Evolutionary conservation across 2,113 vertebrate genomes (phyloP).

Genomic region (Protobothrops flavoviridis): DNA sequence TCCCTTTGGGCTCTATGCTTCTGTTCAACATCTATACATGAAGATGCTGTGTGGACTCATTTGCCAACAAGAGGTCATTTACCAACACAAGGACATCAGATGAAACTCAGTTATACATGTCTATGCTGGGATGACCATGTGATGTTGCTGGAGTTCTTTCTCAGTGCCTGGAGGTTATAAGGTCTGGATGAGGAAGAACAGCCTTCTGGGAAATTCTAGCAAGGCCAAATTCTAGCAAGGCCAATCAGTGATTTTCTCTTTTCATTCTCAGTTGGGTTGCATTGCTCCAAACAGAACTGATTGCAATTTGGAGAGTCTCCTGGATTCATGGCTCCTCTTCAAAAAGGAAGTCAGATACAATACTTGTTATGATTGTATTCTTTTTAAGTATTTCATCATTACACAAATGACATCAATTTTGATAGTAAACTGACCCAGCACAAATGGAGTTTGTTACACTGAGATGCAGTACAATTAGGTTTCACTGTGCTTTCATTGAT

Average conservation of each 20-base stretch:
- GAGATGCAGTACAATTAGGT: neutral
- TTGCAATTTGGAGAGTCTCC: neutral
- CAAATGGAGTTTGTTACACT: neutral
- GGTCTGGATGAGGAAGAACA: neutral
- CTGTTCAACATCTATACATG: neutral
- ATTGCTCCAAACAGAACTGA: neutral
- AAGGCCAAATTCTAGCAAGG: neutral
- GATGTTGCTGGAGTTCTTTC: neutral
- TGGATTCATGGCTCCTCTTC: neutral
- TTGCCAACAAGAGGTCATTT: neutral
- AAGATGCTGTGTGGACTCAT: neutral
- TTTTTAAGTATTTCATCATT: neutral
- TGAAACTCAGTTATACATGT: neutral
- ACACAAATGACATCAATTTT: neutral
- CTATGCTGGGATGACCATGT: neutral
- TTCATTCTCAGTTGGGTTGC: neutral
- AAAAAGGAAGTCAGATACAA: neutral
- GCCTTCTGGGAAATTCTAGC: neutral
- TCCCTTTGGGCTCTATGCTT: neutral
- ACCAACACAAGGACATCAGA: neutral
- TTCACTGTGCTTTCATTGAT: neutral
- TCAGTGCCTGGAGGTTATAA: neutral
- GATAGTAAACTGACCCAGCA: neutral
- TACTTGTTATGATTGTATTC: neutral
- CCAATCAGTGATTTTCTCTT: neutral